Percentiles rank a stretch among this genome's conserved stretches.
These are phyloP conservation scores for Pseudeuparius sepicola DNA, from an alignment of 2,888 invertebrate species.

Conservation along the genomic window DNA sequence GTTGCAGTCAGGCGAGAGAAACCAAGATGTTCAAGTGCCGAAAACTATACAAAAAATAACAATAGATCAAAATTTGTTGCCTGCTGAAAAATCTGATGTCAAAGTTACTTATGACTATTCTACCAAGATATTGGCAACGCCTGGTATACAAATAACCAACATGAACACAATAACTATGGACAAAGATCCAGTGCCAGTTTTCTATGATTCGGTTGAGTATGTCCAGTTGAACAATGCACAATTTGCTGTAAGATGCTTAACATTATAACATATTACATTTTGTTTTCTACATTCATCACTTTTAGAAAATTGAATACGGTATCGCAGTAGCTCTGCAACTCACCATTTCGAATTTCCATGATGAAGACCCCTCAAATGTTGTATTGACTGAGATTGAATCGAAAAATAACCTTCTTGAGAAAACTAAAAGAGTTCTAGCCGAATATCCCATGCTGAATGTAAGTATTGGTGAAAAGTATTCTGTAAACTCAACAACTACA, in stretches of 20 bases:
- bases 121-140: slow-evolving; percentile 30
- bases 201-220: slow-evolving; percentile 32
- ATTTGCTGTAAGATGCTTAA: slow-evolving; percentile 23
- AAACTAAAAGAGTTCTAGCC: slow-evolving; percentile 29
- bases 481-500: no score
- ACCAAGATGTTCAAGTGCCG: slow-evolving; percentile 62
- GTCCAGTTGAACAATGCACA: slow-evolving; percentile 26
- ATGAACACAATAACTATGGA: slow-evolving; percentile 28
- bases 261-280: neutral
- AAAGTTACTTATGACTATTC: slow-evolving; percentile 32
- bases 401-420: slow-evolving; percentile 25
- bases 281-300: slow-evolving; percentile 10
- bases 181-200: slow-evolving; percentile 26
- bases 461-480: slow-evolving; percentile 18
- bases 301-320: slow-evolving; percentile 32
- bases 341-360: slow-evolving; percentile 30
- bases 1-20: slow-evolving; percentile 50
- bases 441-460: slow-evolving; percentile 31
- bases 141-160: slow-evolving; percentile 34
- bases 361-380: slow-evolving; percentile 28
- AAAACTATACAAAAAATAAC: slow-evolving; percentile 46
- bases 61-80: slow-evolving; percentile 34
- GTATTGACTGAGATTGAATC: slow-evolving; percentile 34
- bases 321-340: slow-evolving; percentile 33
- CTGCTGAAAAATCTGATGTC: slow-evolving; percentile 29